These are phyloP conservation scores for Heliconius congener DNA, from an alignment of 1,140 invertebrate species.

Conservation along the genomic window DNA sequence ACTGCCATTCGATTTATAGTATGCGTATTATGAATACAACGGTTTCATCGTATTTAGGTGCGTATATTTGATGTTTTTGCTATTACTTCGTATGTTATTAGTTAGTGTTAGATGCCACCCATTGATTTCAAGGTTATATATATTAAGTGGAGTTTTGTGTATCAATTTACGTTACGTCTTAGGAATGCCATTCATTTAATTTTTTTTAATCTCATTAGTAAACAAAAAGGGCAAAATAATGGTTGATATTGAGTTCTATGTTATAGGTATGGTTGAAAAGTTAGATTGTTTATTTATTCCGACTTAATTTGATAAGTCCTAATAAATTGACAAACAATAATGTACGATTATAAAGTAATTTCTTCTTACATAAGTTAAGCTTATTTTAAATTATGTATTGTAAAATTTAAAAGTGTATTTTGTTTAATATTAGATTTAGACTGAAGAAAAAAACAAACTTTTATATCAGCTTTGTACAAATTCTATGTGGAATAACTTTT, in stretches of 20 bases:
- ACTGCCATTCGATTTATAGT: constrained; percentile 6
- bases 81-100: background rate
- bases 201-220: background rate
- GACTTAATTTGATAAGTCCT: background rate
- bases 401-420: no score
- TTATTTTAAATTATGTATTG: no score
- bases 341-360: no score
- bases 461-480: no score
- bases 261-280: background rate
- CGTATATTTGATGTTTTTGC: constrained; percentile 15
- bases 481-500: no score
- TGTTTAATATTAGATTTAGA: no score
- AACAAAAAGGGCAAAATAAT: background rate
- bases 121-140: constrained; percentile 7
- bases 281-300: background rate
- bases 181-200: background rate
- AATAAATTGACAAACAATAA: no score
- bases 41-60: constrained; percentile 53
- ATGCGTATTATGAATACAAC: constrained; percentile 55
- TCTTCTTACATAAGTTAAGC: no score
- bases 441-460: no score
- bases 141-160: background rate
- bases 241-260: background rate
- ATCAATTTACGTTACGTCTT: background rate
- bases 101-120: background rate